Evolutionary conservation across 2,113 vertebrate species (phyloP).

Genomic region (Marmota monax): DNA sequence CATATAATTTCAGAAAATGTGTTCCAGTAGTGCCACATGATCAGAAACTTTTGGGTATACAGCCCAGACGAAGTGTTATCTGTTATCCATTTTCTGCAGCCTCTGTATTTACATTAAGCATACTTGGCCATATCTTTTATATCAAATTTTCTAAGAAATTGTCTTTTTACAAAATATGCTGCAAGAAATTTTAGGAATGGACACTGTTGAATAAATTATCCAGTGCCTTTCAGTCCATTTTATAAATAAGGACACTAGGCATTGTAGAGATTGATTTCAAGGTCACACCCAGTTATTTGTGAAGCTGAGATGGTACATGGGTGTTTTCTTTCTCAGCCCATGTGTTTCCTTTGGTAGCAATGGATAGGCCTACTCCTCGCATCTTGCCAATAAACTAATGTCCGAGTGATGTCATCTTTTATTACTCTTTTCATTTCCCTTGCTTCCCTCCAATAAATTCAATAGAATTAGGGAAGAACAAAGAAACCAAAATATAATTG

Average conservation of each 20-base stretch:
- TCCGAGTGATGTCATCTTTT: not conserved
- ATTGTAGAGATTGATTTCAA: not conserved
- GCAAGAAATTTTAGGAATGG: constrained; percentile 9
- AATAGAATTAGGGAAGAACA: not conserved
- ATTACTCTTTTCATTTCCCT: not conserved
- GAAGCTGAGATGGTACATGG: not conserved
- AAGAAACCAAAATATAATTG: not conserved
- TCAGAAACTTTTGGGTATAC: not conserved
- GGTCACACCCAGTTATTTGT: not conserved
- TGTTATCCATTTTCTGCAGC: not conserved
- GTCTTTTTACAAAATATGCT: not conserved
- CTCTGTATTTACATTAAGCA: not conserved
- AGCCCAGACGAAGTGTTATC: not conserved
- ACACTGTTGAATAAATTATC: not conserved
- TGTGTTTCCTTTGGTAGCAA: not conserved
- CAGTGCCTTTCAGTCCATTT: constrained; percentile 6
- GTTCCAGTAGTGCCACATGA: not conserved
- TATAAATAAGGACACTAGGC: not conserved
- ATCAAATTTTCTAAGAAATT: not conserved
- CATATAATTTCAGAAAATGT: not conserved
- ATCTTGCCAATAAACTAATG: not conserved
- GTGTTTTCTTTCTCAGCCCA: not conserved
- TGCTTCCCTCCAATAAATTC: not conserved
- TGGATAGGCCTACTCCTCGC: too few species aligned
- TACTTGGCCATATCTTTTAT: not conserved